Evolutionary conservation across 2,113 vertebrate genomes (phyloP).

Genomic region (Gobiocypris rarus): DNA sequence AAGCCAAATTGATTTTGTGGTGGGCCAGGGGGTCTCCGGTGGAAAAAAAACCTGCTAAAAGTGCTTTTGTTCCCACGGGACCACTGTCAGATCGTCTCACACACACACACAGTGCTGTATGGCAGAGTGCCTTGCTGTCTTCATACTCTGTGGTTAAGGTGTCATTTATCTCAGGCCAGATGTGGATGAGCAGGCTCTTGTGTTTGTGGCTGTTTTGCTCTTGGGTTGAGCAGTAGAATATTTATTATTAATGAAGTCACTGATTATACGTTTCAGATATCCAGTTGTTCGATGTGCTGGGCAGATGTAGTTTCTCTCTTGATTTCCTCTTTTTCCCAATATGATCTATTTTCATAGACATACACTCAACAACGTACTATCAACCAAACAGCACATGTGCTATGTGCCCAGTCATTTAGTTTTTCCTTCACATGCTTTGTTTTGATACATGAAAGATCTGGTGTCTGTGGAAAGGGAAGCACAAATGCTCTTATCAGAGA

Average conservation of each 20-base stretch:
- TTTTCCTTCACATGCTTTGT: slow-evolving; percentile 42
- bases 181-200: slow-evolving; percentile 35
- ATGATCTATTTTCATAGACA: slow-evolving; percentile 5
- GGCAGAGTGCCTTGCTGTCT: neutral
- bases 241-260: slow-evolving; percentile 43
- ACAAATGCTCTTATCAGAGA: slow-evolving; percentile 64
- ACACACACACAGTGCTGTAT: slow-evolving; percentile 20
- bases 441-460: slow-evolving; percentile 57
- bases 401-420: neutral
- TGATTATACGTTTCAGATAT: slow-evolving; percentile 37
- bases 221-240: slow-evolving; percentile 1
- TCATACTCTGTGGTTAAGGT: slow-evolving; percentile 37
- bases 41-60: slow-evolving; percentile 96
- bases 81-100: slow-evolving; percentile 63
- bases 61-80: slow-evolving; percentile 74
- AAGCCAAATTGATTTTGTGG: slow-evolving; percentile 97
- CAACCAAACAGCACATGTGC: slow-evolving; percentile 1
- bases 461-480: slow-evolving; percentile 58
- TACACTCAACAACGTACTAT: neutral
- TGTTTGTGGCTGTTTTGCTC: slow-evolving; percentile 46
- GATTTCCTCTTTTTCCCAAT: neutral
- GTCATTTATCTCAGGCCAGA: slow-evolving; percentile 43
- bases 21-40: slow-evolving; percentile 88
- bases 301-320: slow-evolving; percentile 19
- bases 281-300: slow-evolving; percentile 30